Conservation (phyloP, 2,888 invertebrate genomes). For the Pelosia muscerda region DNA sequence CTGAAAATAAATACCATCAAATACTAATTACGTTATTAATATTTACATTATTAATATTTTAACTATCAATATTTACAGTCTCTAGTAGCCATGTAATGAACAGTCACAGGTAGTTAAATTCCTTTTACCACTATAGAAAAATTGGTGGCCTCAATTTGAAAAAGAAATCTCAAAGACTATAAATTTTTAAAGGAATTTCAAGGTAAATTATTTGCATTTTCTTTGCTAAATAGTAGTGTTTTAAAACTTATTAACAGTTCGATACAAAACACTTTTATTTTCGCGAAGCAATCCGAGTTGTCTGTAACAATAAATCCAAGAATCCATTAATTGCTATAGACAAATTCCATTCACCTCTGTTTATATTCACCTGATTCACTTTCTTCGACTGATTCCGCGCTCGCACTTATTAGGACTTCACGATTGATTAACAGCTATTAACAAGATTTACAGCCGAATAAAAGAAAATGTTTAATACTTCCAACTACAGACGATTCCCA, state of each 20-base stretch:
- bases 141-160: background rate
- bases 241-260: background rate
- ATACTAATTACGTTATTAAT: no score
- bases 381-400: background rate
- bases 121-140: background rate
- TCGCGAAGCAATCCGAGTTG: background rate
- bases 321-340: conserved; percentile 14
- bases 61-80: no score
- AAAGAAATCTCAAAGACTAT: background rate
- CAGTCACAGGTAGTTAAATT: background rate
- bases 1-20: no score
- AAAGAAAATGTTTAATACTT: conserved; percentile 35
- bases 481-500: conserved; percentile 30
- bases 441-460: conserved; percentile 31
- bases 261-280: background rate
- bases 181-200: background rate
- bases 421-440: conserved; percentile 35
- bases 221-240: background rate
- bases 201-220: background rate
- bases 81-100: background rate
- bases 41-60: no score
- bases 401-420: conserved; percentile 24
- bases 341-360: conserved; percentile 13
- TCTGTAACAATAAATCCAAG: conserved; percentile 3
- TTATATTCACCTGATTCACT: conserved; percentile 6